These are phyloP conservation scores for Diabrotica undecimpunctata DNA, from an alignment of 1,140 invertebrate genomes.

Conservation along the genomic window DNA sequence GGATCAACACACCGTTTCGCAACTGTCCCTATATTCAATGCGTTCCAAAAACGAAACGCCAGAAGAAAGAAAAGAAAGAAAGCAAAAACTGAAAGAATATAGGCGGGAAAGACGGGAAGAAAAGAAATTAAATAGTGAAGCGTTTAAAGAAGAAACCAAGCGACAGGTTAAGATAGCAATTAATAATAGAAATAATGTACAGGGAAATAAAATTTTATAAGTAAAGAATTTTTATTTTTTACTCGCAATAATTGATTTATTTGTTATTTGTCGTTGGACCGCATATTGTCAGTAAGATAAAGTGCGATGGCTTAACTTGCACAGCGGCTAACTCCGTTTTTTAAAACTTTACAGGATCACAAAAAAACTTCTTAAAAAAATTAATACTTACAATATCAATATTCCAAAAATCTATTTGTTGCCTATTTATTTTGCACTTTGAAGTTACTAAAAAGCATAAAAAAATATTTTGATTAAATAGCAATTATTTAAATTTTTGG, in stretches of 20 bases:
- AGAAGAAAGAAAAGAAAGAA: conserved; percentile 77
- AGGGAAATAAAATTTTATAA: conserved; percentile 60
- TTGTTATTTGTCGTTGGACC: too few species aligned
- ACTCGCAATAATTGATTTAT: background rate
- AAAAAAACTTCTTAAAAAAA: too few species aligned
- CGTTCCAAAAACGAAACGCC: conserved; percentile 78
- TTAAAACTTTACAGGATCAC: too few species aligned
- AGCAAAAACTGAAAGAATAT: conserved; percentile 78
- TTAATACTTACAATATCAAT: too few species aligned
- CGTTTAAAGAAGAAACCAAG: conserved; percentile 87
- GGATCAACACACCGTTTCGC: conserved; percentile 64
- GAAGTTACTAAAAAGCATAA: too few species aligned
- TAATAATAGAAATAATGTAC: conserved; percentile 70
- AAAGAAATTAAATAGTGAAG: conserved; percentile 78
- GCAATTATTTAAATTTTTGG: too few species aligned
- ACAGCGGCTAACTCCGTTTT: too few species aligned
- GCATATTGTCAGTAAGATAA: too few species aligned
- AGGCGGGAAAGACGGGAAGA: conserved; percentile 79
- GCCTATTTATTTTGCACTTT: too few species aligned
- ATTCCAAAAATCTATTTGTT: too few species aligned
- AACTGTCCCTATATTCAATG: conserved; percentile 66
- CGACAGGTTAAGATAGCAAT: conserved; percentile 72
- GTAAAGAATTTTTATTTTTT: conserved; percentile 1
- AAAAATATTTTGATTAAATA: too few species aligned
- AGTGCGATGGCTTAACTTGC: too few species aligned